Conservation (phyloP, 2,888 invertebrate genomes). For the Drosophila picticornis region DNA sequence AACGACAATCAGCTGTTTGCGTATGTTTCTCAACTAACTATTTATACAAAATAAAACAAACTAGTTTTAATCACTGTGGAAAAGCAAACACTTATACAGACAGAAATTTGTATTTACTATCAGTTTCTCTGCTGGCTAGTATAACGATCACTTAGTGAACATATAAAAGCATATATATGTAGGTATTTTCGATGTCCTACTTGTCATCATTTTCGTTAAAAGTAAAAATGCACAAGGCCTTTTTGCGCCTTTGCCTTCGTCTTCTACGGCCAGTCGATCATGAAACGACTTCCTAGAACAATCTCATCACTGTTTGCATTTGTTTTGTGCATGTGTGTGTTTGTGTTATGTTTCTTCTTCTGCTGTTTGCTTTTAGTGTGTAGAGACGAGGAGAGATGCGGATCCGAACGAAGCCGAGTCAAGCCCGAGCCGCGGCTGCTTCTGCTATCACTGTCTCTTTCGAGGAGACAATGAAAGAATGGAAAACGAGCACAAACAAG, state of each 20-base stretch:
- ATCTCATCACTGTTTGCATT: conserved; percentile 11
- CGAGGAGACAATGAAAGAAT: conserved; percentile 24
- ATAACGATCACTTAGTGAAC: neutral
- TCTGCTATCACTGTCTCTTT: conserved; percentile 24
- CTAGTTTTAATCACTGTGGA: neutral
- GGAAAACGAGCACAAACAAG: conserved; percentile 11
- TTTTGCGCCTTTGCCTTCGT: neutral
- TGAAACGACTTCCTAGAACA: conserved; percentile 40
- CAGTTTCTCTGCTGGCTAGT: neutral
- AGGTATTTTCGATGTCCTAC: neutral
- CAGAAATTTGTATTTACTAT: neutral
- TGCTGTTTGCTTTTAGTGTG: conserved; percentile 1
- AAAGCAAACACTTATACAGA: neutral
- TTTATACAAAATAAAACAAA: neutral
- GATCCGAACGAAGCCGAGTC: conserved; percentile 1
- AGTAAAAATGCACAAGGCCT: conserved; percentile 25
- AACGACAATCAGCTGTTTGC: neutral
- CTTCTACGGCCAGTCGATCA: conserved; percentile 15
- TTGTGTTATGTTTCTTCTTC: conserved; percentile 1
- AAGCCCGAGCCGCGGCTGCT: neutral
- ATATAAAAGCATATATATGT: neutral
- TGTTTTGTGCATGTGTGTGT: neutral
- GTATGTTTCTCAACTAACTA: neutral
- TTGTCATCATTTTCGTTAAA: conserved; percentile 12
- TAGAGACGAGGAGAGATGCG: neutral